Evolutionary conservation across 1,140 invertebrate species (phyloP).

Genomic region (Nephila pilipes): DNA sequence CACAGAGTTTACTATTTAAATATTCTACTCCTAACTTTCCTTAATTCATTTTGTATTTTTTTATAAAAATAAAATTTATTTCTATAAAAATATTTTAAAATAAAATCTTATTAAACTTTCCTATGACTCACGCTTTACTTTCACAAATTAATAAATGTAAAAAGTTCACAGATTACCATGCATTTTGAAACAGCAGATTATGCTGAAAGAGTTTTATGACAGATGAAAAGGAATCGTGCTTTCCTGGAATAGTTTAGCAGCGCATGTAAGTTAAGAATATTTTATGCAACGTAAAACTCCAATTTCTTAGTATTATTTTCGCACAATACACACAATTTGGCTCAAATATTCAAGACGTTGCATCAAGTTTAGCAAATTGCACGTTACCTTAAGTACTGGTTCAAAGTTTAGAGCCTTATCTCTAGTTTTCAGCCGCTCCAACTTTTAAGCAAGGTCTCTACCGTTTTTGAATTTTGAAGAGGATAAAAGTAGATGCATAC

Average conservation of each 20-base stretch:
- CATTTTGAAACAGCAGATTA: too few relatives aligned
- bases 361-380: conserved; percentile 4
- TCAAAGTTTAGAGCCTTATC: neutral
- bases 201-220: neutral
- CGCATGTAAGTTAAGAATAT: neutral
- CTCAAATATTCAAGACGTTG: neutral
- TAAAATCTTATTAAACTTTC: too few relatives aligned
- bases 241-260: neutral
- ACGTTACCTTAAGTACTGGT: neutral
- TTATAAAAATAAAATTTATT: too few relatives aligned
- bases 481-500: neutral
- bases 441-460: neutral
- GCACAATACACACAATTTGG: neutral
- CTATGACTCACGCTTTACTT: too few relatives aligned
- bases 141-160: too few relatives aligned
- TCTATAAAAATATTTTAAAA: too few relatives aligned
- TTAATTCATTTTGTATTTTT: too few relatives aligned
- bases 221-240: neutral
- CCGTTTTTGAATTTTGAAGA: conserved; percentile 5
- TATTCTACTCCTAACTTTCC: too few relatives aligned
- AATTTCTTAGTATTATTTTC: conserved; percentile 5
- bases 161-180: too few relatives aligned
- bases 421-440: neutral
- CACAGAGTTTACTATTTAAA: too few relatives aligned
- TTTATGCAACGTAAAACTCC: neutral